Percentiles rank a stretch among this genome's conserved stretches.
Conservation (phyloP, 2,113 vertebrate genomes). For the Caranx ignobilis region DNA sequence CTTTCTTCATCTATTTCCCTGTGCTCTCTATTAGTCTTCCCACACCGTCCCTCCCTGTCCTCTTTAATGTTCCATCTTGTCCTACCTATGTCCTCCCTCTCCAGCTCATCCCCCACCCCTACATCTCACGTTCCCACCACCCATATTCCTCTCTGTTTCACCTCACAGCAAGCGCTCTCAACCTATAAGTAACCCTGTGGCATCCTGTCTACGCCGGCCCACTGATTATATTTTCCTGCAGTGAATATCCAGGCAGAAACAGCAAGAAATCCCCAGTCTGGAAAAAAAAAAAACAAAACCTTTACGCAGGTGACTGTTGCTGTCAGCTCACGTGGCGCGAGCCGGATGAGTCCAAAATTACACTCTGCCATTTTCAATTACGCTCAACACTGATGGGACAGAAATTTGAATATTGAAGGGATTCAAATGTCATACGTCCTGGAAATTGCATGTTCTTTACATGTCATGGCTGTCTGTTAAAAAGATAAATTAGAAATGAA, state of each 20-base stretch:
- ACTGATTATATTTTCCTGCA: conserved; percentile 52
- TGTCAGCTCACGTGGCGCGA: conserved; percentile 40
- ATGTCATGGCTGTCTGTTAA: neutral
- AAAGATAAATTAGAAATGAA: neutral
- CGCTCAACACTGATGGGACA: neutral
- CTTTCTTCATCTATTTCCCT: neutral
- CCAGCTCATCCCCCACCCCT: neutral
- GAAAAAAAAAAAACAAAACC: neutral
- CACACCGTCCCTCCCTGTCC: neutral
- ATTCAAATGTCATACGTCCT: neutral
- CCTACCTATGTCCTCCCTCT: conserved; percentile 12
- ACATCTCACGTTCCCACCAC: neutral
- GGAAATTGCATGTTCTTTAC: neutral
- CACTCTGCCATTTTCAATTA: conserved; percentile 37
- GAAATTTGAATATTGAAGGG: neutral
- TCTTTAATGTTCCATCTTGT: conserved; percentile 26
- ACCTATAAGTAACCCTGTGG: conserved; percentile 38
- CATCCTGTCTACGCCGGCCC: conserved; percentile 38
- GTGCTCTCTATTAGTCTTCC: neutral
- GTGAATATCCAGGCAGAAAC: conserved; percentile 35
- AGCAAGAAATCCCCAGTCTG: conserved; percentile 38
- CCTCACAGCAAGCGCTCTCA: conserved; percentile 47
- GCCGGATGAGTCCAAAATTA: conserved; percentile 22
- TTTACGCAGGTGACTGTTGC: conserved; percentile 42
- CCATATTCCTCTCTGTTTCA: conserved; percentile 30